A percentile compares a stretch with the other conserved stretches of the same genome.
These are phyloP conservation scores for Myotis daubentonii DNA, from an alignment of 2,797 vertebrate species.

Conservation along the genomic window DNA sequence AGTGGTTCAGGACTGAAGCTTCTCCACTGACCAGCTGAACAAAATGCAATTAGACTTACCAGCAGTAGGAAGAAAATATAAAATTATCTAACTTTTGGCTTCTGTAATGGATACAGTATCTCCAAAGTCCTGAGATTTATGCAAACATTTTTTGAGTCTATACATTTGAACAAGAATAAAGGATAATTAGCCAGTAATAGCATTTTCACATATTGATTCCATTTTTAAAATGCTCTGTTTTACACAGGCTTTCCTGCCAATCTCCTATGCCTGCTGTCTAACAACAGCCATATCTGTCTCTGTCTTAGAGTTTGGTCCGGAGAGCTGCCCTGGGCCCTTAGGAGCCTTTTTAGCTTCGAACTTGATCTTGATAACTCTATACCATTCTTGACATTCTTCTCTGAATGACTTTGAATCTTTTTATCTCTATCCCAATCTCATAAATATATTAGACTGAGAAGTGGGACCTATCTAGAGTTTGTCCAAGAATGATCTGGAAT, in stretches of 20 bases:
- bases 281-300: neutral
- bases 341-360: constrained; percentile 25
- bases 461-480: neutral
- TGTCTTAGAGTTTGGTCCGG: neutral
- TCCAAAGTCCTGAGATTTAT: constrained; percentile 6
- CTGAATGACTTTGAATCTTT: constrained; percentile 43
- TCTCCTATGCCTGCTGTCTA: neutral
- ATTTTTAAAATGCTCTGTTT: constrained; percentile 37
- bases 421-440: constrained; percentile 27
- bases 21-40: constrained; percentile 3
- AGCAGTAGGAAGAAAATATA: constrained; percentile 42
- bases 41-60: neutral
- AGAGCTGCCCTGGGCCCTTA: neutral
- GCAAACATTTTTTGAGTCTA: neutral
- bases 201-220: constrained; percentile 44
- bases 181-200: neutral
- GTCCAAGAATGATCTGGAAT: neutral
- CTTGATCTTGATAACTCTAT: neutral
- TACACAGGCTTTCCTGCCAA: neutral
- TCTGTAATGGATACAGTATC: neutral
- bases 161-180: constrained; percentile 52
- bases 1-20: neutral
- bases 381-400: constrained; percentile 55
- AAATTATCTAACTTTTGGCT: constrained; percentile 23
- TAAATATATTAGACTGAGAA: constrained; percentile 32